Evolutionary conservation across 2,888 invertebrate species (phyloP).

Genomic region (Hecatera dysodea): DNA sequence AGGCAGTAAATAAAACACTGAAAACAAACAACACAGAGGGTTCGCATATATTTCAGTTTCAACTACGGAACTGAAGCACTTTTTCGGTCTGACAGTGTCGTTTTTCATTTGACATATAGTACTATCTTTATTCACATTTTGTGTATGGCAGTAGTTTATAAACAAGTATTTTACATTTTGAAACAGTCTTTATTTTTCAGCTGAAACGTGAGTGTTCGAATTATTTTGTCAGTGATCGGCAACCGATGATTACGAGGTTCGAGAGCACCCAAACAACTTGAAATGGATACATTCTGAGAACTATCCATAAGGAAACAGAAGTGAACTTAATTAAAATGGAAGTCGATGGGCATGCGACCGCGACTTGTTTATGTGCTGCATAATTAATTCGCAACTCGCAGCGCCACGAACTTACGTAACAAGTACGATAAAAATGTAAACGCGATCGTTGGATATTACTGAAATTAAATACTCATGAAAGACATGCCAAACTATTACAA

Average conservation of each 20-base stretch:
- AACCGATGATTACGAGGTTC: slow-evolving; percentile 17
- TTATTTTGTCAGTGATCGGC: slow-evolving; percentile 29
- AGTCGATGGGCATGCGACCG: slow-evolving; percentile 69
- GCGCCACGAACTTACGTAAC: slow-evolving; percentile 55
- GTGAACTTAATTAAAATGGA: slow-evolving; percentile 78
- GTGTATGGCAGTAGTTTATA: slow-evolving; percentile 46
- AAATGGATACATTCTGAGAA: slow-evolving; percentile 45
- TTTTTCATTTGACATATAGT: slow-evolving; percentile 64
- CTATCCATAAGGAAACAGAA: slow-evolving; percentile 54
- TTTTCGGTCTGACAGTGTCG: slow-evolving; percentile 66
- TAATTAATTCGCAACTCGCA: slow-evolving; percentile 75
- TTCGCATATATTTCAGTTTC: slow-evolving; percentile 65
- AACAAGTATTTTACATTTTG: slow-evolving; percentile 32
- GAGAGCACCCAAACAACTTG: slow-evolving; percentile 10
- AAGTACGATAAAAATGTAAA: slow-evolving; percentile 46
- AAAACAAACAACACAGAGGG: slow-evolving; percentile 61
- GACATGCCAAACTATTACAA: slow-evolving; percentile 28
- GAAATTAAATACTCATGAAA: slow-evolving; percentile 32
- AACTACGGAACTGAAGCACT: slow-evolving; percentile 65
- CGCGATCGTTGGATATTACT: slow-evolving; percentile 28
- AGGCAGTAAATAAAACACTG: slow-evolving; percentile 61
- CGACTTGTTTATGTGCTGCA: slow-evolving; percentile 78
- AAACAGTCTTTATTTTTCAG: slow-evolving; percentile 20
- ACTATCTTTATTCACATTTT: slow-evolving; percentile 60
- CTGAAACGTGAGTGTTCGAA: slow-evolving; percentile 16